Evolutionary conservation across 2,797 vertebrate genomes (phyloP).

Genomic region (Rhincodon typus): DNA sequence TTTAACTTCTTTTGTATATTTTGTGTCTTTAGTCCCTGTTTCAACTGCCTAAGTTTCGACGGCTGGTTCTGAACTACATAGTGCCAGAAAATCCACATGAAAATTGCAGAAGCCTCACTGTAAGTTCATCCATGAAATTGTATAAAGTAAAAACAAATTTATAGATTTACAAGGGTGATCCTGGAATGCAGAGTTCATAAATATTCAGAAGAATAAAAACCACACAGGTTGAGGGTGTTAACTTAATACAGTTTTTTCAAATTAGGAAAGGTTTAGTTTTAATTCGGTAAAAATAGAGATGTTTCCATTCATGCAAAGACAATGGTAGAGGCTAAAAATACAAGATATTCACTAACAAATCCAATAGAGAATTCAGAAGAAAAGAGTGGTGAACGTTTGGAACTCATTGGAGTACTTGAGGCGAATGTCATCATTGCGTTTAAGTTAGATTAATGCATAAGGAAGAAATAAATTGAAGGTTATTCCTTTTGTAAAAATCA

Average conservation of each 20-base stretch:
- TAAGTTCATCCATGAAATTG: conserved; percentile 56
- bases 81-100: conserved; percentile 73
- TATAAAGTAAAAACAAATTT: neutral
- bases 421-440: neutral
- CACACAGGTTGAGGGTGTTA: neutral
- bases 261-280: neutral
- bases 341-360: neutral
- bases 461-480: neutral
- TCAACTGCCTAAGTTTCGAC: conserved; percentile 84
- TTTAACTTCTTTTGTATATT: conserved; percentile 29
- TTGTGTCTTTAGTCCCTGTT: conserved; percentile 77
- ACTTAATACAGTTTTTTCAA: neutral
- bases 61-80: conserved; percentile 81
- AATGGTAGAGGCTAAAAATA: neutral
- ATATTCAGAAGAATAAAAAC: neutral
- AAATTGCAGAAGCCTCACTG: conserved; percentile 70
- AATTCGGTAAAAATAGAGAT: neutral
- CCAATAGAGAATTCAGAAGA: neutral
- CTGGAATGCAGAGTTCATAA: neutral
- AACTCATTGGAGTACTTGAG: neutral
- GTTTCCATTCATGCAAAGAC: neutral
- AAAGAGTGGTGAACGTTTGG: neutral
- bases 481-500: too few species aligned
- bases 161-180: neutral
- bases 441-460: neutral